Evolutionary conservation across 2,113 vertebrate species (phyloP).

Genomic region (Mellivora capensis): DNA sequence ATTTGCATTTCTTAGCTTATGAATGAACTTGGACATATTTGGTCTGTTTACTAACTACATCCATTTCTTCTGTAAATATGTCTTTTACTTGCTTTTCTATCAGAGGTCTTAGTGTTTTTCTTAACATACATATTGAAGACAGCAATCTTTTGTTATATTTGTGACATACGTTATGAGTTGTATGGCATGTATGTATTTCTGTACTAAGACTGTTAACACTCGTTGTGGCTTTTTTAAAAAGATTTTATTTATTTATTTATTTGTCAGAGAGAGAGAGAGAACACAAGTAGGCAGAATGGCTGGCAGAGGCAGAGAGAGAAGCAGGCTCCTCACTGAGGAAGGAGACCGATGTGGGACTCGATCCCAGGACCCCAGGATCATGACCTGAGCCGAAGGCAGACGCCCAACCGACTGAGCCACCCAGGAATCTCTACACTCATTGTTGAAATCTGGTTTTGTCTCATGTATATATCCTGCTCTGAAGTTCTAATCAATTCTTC

Average conservation of each 20-base stretch:
- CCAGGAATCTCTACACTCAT: background rate
- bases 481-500: background rate
- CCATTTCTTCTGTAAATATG: constrained; percentile 7
- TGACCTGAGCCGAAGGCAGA: too few species aligned
- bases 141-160: constrained; percentile 1
- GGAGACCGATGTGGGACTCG: too few species aligned
- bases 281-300: too few species aligned
- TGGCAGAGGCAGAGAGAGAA: too few species aligned
- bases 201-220: background rate
- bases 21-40: background rate
- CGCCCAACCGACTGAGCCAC: too few species aligned
- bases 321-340: too few species aligned
- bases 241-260: too few species aligned
- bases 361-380: too few species aligned
- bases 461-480: background rate
- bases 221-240: background rate
- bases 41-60: background rate
- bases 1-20: background rate
- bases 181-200: background rate
- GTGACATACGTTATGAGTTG: background rate
- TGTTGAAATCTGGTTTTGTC: background rate
- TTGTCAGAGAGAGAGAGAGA: too few species aligned
- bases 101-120: background rate
- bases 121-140: background rate
- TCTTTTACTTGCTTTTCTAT: background rate